Base-by-base conservation (phyloP, 2,113 vertebrate species). In the Camelus dromedarius region DNA sequence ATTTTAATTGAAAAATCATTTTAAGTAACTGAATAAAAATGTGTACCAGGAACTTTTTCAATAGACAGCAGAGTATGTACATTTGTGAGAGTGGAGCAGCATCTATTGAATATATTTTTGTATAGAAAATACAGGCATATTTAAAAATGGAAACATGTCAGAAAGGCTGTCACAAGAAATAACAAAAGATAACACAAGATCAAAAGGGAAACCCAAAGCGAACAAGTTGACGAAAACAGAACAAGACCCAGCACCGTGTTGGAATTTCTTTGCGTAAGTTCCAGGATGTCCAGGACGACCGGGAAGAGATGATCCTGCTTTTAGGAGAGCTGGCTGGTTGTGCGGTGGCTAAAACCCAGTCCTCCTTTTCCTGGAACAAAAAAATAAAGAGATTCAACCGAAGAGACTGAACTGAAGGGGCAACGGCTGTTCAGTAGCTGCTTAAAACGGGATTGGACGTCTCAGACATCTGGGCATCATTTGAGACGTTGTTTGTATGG, bases 361-460 rank as follows among this genome's bases (percentile, higher is more conserved):
- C 98, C 99, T 99, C 97, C 99, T 99, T 98, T 99, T 99, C 98
- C 99, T 99, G 98, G n/a, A 92, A 97, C 52, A 96, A 94, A 96
- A 42, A 96, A 38, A 97, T 91, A 97, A 48, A 96, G 77, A 91
- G 88, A 84, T 88, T 95, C 26, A 79, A 83, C 72, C 80, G 64
- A 96, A 80, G 69, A 92, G 54, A 88, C 3, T 35, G n/a, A 67
- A 52, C 13, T 18, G 16, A 85, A 62, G 79, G 72, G 26, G 66
- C 3, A 52, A 67, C 19, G 67, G 35, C 28, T 48, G 38, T 42
- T 24, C 38, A 1, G 54, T 58, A 22, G 30, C 32, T 89, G 50
- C 84, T 62, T 28, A 11, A 88, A 64, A 77, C 2, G 32, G 26
- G 18, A 28, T 0, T 32, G 15, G 15, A 79, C 26, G 12, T 79